These are phyloP conservation scores for Triplophysa siluroides DNA, from an alignment of 2,113 vertebrate genomes.

Conservation along the genomic window DNA sequence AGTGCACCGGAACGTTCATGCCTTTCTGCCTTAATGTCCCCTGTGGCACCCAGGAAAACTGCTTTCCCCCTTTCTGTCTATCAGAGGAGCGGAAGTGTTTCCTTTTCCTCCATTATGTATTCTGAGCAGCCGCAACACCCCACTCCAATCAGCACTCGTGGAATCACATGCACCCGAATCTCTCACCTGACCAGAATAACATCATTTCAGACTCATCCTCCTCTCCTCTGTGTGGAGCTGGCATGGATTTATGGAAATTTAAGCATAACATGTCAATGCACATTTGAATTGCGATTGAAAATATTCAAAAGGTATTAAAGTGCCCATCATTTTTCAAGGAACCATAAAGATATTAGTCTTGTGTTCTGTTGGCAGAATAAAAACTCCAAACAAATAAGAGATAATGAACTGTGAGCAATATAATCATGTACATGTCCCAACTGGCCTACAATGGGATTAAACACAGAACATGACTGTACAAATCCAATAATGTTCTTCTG, in stretches of 20 bases:
- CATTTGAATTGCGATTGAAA: slow-evolving; percentile 9
- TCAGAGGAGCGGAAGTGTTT: slow-evolving; percentile 37
- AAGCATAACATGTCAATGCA: background rate
- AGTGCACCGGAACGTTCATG: slow-evolving; percentile 63
- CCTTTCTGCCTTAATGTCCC: slow-evolving; percentile 71
- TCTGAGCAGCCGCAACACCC: slow-evolving; percentile 34
- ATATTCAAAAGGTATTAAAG: slow-evolving; percentile 25
- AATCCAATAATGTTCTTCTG: slow-evolving; percentile 26
- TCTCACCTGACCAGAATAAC: slow-evolving; percentile 29
- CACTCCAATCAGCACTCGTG: background rate
- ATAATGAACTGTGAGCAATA: slow-evolving; percentile 28
- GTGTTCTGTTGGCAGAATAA: slow-evolving; percentile 15
- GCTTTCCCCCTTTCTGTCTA: slow-evolving; percentile 26
- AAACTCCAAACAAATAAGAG: slow-evolving; percentile 26
- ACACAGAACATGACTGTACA: slow-evolving; percentile 22
- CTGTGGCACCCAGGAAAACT: slow-evolving; percentile 58
- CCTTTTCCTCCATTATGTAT: slow-evolving; percentile 61
- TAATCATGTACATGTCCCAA: slow-evolving; percentile 37
- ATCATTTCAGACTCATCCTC: background rate
- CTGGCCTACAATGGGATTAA: slow-evolving; percentile 32
- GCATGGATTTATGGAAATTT: slow-evolving; percentile 10
- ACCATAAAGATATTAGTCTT: slow-evolving; percentile 15
- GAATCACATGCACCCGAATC: slow-evolving; percentile 11
- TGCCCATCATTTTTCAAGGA: slow-evolving; percentile 12
- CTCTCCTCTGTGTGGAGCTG: background rate